These are phyloP conservation scores for Mythimna impura DNA, from an alignment of 2,888 invertebrate genomes.

Conservation along the genomic window DNA sequence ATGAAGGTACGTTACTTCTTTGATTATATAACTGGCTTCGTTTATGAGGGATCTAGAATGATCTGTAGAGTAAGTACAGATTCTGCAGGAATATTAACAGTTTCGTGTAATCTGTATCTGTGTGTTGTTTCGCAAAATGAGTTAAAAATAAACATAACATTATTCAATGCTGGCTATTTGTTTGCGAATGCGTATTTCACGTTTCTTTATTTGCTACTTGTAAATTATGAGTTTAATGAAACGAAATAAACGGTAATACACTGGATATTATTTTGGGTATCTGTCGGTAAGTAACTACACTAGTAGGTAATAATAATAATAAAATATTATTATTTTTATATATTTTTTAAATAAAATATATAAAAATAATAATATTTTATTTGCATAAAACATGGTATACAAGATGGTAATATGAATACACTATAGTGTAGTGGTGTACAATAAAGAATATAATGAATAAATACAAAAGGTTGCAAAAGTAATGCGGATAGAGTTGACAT, in stretches of 20 bases:
- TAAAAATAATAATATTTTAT: too few species aligned
- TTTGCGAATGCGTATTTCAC: too few species aligned
- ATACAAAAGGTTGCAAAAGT: not conserved
- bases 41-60: not conserved
- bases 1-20: not conserved
- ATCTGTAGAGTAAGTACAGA: not conserved
- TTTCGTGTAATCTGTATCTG: conserved; percentile 1
- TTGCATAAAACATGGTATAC: too few species aligned
- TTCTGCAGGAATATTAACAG: not conserved
- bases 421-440: too few species aligned
- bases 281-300: too few species aligned
- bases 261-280: not conserved
- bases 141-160: not conserved
- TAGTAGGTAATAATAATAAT: too few species aligned
- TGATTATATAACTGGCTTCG: not conserved
- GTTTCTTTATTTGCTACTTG: conserved; percentile 23
- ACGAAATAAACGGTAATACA: not conserved
- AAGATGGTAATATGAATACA: too few species aligned
- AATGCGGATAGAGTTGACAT: conserved; percentile 3
- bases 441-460: too few species aligned
- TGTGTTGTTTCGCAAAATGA: conserved; percentile 4
- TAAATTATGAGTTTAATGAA: conserved; percentile 27
- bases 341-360: too few species aligned
- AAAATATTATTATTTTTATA: too few species aligned
- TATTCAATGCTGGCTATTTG: not conserved